Evolutionary conservation across 2,797 vertebrate species (phyloP).

Genomic region (Morus bassanus): DNA sequence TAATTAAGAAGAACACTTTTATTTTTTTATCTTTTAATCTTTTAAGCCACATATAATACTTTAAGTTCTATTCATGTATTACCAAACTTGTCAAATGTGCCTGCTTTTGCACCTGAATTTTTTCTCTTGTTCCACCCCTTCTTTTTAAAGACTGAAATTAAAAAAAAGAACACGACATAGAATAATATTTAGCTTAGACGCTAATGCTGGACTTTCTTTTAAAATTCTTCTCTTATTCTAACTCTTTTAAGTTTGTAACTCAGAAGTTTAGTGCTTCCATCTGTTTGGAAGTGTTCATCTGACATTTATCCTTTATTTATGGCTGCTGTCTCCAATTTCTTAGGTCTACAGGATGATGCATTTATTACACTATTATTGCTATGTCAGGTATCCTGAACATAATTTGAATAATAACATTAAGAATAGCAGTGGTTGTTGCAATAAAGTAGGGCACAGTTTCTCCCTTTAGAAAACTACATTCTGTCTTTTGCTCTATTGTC

Average conservation of each 20-base stretch:
- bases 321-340: not conserved
- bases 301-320: not conserved
- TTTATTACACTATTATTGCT: not conserved
- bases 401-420: not conserved
- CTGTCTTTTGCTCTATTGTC: not conserved
- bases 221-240: not conserved
- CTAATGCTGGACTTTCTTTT: not conserved
- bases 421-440: not conserved
- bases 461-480: not conserved
- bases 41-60: slow-evolving; percentile 27
- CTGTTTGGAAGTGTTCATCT: not conserved
- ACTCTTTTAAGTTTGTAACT: not conserved
- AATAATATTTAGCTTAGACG: not conserved
- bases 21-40: slow-evolving; percentile 39
- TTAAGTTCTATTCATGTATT: slow-evolving; percentile 19
- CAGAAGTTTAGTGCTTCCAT: not conserved
- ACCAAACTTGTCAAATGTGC: not conserved
- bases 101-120: not conserved
- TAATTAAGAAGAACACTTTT: slow-evolving; percentile 16
- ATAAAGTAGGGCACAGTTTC: not conserved
- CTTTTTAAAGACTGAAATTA: not conserved
- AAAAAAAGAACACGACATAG: not conserved
- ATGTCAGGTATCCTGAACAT: not conserved
- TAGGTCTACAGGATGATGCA: not conserved
- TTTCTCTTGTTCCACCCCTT: not conserved